Percentiles rank a stretch among this genome's conserved stretches.
Conservation (phyloP, 35 echinoderm and acorn worm genomes). For the Ophiothrix spiculata region DNA sequence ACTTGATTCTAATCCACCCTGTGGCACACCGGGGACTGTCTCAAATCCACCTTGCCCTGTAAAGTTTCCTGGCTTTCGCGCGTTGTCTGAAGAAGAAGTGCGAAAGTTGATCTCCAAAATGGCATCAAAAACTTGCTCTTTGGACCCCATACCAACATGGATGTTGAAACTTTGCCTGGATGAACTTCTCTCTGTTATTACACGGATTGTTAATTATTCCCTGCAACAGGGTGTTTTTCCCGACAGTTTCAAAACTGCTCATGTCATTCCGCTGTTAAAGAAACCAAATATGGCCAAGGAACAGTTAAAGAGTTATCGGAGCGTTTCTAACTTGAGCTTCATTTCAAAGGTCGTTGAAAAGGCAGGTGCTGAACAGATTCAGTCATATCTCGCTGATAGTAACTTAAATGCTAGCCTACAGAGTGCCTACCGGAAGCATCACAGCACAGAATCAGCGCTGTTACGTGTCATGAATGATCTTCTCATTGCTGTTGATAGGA, state of each 20-base stretch:
- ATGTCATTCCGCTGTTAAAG: slow-evolving; percentile 49
- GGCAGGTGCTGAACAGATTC: slow-evolving; percentile 18
- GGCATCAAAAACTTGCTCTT: slow-evolving; percentile 22
- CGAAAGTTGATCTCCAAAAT: slow-evolving; percentile 1
- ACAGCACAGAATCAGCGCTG: slow-evolving; percentile 63
- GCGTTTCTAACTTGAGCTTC: slow-evolving; percentile 46
- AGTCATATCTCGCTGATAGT: background rate
- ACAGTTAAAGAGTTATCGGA: slow-evolving; percentile 39
- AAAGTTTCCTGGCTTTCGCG: slow-evolving; percentile 18
- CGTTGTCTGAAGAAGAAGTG: slow-evolving; percentile 41
- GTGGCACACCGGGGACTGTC: background rate
- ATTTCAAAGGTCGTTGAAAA: slow-evolving; percentile 52
- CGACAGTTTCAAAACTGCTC: slow-evolving; percentile 23
- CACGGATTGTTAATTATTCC: no score
- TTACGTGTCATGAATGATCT: slow-evolving; percentile 55
- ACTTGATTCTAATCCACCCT: background rate
- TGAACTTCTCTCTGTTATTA: slow-evolving; percentile 33
- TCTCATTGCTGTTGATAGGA: no score
- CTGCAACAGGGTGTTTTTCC: slow-evolving; percentile 1
- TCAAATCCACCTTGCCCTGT: background rate
- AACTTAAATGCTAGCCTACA: slow-evolving; percentile 19
- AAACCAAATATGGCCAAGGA: slow-evolving; percentile 13
- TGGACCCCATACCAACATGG: slow-evolving; percentile 56
- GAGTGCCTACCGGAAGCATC: slow-evolving; percentile 46
- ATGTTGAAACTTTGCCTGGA: slow-evolving; percentile 41